A percentile compares a stretch with the other conserved stretches of the same genome.
Evolutionary conservation across 1,140 invertebrate species (phyloP).

Genomic region (Diorhabda sublineata): DNA sequence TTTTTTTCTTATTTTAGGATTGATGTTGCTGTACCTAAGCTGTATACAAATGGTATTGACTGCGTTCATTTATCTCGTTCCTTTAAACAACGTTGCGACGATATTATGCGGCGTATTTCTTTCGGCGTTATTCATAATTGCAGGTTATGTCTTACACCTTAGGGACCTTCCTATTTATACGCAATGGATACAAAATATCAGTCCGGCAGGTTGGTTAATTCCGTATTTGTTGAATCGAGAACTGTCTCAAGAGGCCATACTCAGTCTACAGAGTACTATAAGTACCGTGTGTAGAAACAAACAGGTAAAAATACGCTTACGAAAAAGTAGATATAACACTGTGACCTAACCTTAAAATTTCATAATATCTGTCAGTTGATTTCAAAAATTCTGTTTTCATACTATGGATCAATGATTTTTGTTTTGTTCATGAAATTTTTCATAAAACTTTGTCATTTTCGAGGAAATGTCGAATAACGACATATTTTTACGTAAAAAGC

Average conservation of each 20-base stretch:
- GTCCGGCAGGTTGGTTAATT: slow-evolving; percentile 71
- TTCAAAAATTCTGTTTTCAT: too few relatives aligned
- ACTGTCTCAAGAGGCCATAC: slow-evolving; percentile 59
- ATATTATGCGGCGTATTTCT: slow-evolving; percentile 61
- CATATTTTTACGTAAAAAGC: too few relatives aligned
- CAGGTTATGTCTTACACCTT: slow-evolving; percentile 69
- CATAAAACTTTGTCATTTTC: too few relatives aligned
- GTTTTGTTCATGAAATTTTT: too few relatives aligned
- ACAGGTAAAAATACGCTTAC: slow-evolving; percentile 49
- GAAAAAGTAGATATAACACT: too few relatives aligned
- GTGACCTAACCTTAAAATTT: too few relatives aligned
- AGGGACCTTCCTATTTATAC: slow-evolving; percentile 65
- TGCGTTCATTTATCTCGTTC: slow-evolving; percentile 62
- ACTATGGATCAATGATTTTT: too few relatives aligned
- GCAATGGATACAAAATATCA: slow-evolving; percentile 63
- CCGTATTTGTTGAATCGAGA: slow-evolving; percentile 64
- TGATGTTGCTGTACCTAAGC: slow-evolving; percentile 74
- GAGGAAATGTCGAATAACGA: too few relatives aligned
- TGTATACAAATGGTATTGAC: slow-evolving; percentile 67
- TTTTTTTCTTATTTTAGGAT: slow-evolving; percentile 51
- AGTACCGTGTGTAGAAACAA: slow-evolving; percentile 62
- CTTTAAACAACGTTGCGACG: slow-evolving; percentile 56
- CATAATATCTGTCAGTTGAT: too few relatives aligned
- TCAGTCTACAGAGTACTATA: slow-evolving; percentile 49
- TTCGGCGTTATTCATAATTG: slow-evolving; percentile 59